Base-by-base conservation (phyloP, 2,797 vertebrate species). In the Pelodytes ibericus region DNA sequence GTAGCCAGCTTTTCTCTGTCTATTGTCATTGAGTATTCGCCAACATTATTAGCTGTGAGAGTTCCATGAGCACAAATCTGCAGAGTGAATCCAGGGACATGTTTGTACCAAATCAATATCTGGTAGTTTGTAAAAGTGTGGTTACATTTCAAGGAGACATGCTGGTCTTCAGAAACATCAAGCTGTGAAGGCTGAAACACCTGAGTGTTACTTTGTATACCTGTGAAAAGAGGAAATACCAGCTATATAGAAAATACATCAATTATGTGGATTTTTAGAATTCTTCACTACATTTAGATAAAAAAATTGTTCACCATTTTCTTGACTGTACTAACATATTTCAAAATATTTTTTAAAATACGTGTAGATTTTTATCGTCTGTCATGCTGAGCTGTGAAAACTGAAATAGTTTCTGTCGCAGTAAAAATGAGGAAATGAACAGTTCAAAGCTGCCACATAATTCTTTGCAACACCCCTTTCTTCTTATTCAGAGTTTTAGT, bases 151-250 rank as follows among this genome's bases (percentile, higher is more conserved):
- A 73, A 25, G 31, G 25, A 8, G 2, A 67, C 18, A 68, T 65
- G 33, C 20, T 30, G 15, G 25, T 75, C 13, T 39, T 65, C 66
- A 22, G 27, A 26, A 39, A 25, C 15, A 4, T 39, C 8, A 26
- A 60, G 58, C 1, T 7, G 18, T 20, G 31, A 72, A 1, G 47
- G 59, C 47, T 83, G 83, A 2, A 13, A 16, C 47, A 73, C 77
- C 1, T 73, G 44, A 20, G 66, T 8, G 1, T 78, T 29, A 36
- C 60, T 30, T 36, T 39, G 56, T 11, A 47, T 75, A 57, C 72
- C 47, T 82, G 66, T 36, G 22, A 44, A 76, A 63, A 80, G 4
- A 77, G n/a, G n/a, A n/a, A n/a, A n/a, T n/a, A n/a, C n/a, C n/a
- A n/a, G n/a, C n/a, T n/a, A n/a, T n/a, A n/a, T n/a, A n/a, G n/a